These are phyloP conservation scores for Drosophila borealis DNA, from an alignment of 2,888 invertebrate species.

Conservation along the genomic window DNA sequence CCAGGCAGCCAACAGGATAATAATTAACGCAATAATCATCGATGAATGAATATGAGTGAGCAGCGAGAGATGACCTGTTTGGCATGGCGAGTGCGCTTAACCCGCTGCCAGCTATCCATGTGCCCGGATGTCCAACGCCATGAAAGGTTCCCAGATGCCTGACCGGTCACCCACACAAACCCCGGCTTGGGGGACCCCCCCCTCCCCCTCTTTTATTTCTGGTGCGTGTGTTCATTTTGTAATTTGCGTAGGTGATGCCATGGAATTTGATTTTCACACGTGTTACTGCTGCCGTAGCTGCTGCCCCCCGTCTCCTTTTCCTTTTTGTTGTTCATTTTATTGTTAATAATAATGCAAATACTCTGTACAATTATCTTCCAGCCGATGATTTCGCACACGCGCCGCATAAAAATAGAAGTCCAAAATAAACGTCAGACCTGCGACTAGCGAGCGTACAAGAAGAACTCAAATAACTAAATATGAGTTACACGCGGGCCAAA, in stretches of 20 bases:
- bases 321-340: slow-evolving; percentile 66
- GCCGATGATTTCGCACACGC: slow-evolving; percentile 71
- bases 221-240: slow-evolving; percentile 76
- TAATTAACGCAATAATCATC: slow-evolving; percentile 83
- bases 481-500: slow-evolving; percentile 49
- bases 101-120: slow-evolving; percentile 52
- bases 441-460: not conserved
- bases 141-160: slow-evolving; percentile 28
- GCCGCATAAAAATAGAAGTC: slow-evolving; percentile 65
- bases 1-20: slow-evolving; percentile 56
- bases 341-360: slow-evolving; percentile 77
- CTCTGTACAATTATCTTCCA: slow-evolving; percentile 75
- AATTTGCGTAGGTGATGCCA: slow-evolving; percentile 80
- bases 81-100: slow-evolving; percentile 72
- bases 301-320: slow-evolving; percentile 30
- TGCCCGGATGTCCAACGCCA: slow-evolving; percentile 23
- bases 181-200: not conserved
- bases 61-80: slow-evolving; percentile 53
- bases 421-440: slow-evolving; percentile 6
- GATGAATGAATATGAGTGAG: slow-evolving; percentile 69
- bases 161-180: slow-evolving; percentile 10
- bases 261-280: slow-evolving; percentile 84
- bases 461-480: slow-evolving; percentile 36
- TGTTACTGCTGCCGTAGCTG: slow-evolving; percentile 49
- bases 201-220: slow-evolving; percentile 2